Conservation (phyloP, 2,797 vertebrate genomes). For the Potorous gilbertii region DNA sequence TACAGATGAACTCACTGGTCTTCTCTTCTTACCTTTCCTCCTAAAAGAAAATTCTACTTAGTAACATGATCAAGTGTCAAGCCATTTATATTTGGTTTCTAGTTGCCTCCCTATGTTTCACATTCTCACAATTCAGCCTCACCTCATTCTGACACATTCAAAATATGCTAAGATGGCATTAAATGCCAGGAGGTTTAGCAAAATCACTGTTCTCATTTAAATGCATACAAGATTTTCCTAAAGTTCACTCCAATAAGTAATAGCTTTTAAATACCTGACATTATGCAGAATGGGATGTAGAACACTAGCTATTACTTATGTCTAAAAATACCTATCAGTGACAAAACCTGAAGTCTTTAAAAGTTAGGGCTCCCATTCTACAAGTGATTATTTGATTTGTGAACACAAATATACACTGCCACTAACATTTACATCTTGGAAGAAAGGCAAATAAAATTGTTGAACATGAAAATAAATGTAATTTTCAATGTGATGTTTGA, state of each 20-base stretch:
- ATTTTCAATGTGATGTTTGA: conserved; percentile 42
- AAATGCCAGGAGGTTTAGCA: background rate
- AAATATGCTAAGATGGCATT: background rate
- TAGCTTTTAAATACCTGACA: background rate
- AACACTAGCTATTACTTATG: background rate
- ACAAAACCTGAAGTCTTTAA: background rate
- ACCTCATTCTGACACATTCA: background rate
- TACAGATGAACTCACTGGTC: background rate
- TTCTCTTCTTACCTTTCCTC: background rate
- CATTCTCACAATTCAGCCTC: conserved; percentile 5
- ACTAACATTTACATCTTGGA: background rate
- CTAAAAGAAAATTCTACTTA: background rate
- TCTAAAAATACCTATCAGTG: conserved; percentile 13
- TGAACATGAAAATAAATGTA: background rate
- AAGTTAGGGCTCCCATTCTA: background rate
- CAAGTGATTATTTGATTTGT: background rate
- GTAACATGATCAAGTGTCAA: background rate
- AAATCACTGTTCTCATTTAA: conserved; percentile 19
- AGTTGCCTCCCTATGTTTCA: background rate
- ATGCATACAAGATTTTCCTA: background rate
- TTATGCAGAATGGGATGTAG: background rate
- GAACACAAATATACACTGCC: background rate
- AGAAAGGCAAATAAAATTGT: background rate
- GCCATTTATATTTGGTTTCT: background rate
- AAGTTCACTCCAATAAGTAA: conserved; percentile 1